A percentile compares a stretch with the other conserved stretches of the same genome.
Evolutionary conservation across 2,888 invertebrate genomes (phyloP).

Genomic region (Rhagium mordax): DNA sequence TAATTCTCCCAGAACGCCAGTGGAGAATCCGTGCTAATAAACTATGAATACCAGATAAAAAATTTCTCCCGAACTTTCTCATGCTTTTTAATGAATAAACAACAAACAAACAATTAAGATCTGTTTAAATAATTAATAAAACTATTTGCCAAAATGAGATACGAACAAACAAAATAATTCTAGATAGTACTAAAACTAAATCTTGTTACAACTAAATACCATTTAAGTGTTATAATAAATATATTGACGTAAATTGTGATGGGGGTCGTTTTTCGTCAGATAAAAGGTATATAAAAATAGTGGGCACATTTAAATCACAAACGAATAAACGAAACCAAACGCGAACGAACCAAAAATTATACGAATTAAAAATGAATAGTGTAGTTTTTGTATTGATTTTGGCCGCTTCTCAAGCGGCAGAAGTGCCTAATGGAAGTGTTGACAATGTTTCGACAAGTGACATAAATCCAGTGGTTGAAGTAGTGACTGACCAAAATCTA

Average conservation of each 20-base stretch:
- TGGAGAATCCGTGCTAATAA: background rate
- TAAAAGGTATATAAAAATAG: constrained; percentile 15
- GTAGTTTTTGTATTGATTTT: constrained; percentile 3
- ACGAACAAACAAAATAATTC: constrained; percentile 5
- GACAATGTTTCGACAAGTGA: background rate
- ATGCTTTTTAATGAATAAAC: background rate
- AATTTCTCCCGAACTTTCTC: background rate
- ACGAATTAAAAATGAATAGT: background rate
- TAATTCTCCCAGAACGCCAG: background rate
- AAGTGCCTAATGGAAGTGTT: background rate
- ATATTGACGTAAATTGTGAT: constrained; percentile 15
- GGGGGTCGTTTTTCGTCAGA: constrained; percentile 16
- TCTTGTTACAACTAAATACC: constrained; percentile 2
- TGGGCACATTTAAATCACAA: background rate
- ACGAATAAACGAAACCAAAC: constrained; percentile 13
- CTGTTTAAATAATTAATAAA: constrained; percentile 2
- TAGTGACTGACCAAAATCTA: background rate
- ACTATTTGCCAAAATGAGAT: constrained; percentile 1
- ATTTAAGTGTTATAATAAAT: constrained; percentile 1
- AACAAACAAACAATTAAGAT: constrained; percentile 1
- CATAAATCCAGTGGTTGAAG: background rate
- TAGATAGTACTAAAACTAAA: constrained; percentile 10
- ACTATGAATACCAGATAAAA: background rate
- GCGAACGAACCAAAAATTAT: constrained; percentile 14
- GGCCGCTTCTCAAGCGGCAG: background rate